Conservation (phyloP, 2,797 vertebrate genomes). For the Moxostoma hubbsi region DNA sequence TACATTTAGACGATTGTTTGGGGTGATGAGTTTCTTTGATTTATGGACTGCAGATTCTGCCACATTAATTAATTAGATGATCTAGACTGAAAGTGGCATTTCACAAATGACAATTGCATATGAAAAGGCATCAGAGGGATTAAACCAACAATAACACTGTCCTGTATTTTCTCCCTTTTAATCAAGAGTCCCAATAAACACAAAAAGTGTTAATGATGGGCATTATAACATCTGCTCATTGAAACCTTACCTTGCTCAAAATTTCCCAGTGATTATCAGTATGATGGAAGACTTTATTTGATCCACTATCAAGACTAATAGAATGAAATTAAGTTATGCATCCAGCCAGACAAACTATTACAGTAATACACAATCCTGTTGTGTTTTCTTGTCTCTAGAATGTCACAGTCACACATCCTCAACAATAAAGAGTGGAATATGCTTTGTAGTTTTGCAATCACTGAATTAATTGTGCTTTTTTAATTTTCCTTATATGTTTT, state of each 20-base stretch:
- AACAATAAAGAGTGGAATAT: background rate
- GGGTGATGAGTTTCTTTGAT: slow-evolving; percentile 21
- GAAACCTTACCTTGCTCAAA: slow-evolving; percentile 31
- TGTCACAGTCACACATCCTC: too few species aligned
- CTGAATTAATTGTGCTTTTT: background rate
- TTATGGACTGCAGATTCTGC: slow-evolving; percentile 22
- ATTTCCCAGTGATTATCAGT: background rate
- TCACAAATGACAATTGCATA: slow-evolving; percentile 48
- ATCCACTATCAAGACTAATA: slow-evolving; percentile 40
- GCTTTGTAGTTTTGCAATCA: background rate
- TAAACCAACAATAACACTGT: slow-evolving; percentile 60
- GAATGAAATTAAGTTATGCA: slow-evolving; percentile 34
- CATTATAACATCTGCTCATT: slow-evolving; percentile 55
- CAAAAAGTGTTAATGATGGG: slow-evolving; percentile 66
- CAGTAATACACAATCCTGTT: slow-evolving; percentile 1
- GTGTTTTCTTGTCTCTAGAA: background rate
- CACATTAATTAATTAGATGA: slow-evolving; percentile 51
- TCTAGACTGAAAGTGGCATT: slow-evolving; percentile 53
- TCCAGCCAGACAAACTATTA: slow-evolving; percentile 24
- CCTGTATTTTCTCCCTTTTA: slow-evolving; percentile 53
- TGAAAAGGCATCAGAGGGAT: slow-evolving; percentile 58
- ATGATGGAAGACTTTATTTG: slow-evolving; percentile 38
- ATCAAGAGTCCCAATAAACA: slow-evolving; percentile 65
- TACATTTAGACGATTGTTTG: slow-evolving; percentile 28
- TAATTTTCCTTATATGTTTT: background rate